A percentile compares a stretch with the other conserved stretches of the same genome.
Evolutionary conservation across 2,113 vertebrate genomes (phyloP).

Genomic region (Terrapene triunguis): DNA sequence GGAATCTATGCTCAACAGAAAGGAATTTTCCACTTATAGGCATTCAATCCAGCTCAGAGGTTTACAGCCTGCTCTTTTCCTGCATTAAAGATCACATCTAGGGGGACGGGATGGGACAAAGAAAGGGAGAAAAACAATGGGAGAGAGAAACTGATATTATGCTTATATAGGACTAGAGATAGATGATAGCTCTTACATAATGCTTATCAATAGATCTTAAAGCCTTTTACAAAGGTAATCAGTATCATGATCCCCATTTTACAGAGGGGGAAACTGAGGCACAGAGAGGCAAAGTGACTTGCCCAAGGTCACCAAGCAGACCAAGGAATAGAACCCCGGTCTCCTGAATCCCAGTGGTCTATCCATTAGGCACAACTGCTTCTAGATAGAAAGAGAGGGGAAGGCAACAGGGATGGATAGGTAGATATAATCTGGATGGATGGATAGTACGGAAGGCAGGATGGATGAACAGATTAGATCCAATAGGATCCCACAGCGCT

Average conservation of each 20-base stretch:
- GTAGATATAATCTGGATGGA: not conserved
- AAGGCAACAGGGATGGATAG: not conserved
- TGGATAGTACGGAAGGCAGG: not conserved
- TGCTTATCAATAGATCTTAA: not conserved
- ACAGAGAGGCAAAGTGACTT: not conserved
- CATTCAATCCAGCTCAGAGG: not conserved
- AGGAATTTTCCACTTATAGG: conserved; percentile 77
- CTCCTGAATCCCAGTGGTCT: not conserved
- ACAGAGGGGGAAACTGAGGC: rapidly evolving
- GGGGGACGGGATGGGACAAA: not conserved
- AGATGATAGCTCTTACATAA: not conserved
- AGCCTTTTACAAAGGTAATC: not conserved
- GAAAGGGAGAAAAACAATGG: not conserved
- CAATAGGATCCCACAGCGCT: not conserved
- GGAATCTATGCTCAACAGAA: conserved; percentile 17
- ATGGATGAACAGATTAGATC: not conserved
- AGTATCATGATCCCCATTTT: rapidly evolving
- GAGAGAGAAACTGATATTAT: not conserved
- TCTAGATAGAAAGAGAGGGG: not conserved
- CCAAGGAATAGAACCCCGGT: not conserved
- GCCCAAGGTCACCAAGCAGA: no score
- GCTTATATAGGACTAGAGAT: not conserved
- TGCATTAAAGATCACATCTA: not conserved
- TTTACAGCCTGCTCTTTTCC: not conserved
- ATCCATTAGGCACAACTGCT: not conserved